Conservation (phyloP, 1,140 invertebrate species). For the Tetramorium simillimum region DNA sequence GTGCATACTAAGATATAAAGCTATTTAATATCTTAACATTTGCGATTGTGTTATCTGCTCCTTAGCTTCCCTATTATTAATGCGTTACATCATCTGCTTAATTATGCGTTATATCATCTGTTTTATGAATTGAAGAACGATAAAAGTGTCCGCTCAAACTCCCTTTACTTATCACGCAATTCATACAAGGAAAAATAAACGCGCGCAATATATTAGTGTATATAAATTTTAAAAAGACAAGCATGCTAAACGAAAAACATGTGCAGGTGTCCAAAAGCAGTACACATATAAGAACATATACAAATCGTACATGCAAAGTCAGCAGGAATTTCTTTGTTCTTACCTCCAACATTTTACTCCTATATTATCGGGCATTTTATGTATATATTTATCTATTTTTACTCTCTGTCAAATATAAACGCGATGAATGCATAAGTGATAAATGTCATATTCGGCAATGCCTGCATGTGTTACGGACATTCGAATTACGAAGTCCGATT, state of each 20-base stretch:
- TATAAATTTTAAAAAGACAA: conserved; percentile 39
- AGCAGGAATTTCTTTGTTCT: conserved; percentile 43
- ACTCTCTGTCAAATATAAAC: conserved; percentile 28
- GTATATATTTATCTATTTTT: conserved; percentile 40
- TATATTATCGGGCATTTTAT: conserved; percentile 2
- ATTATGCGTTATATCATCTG: conserved; percentile 16
- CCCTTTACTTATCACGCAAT: neutral
- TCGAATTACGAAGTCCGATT: conserved; percentile 11
- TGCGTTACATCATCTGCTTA: neutral
- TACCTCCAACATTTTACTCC: conserved; percentile 58
- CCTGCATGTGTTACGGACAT: conserved; percentile 3
- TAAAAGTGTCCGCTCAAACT: neutral
- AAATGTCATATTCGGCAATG: conserved; percentile 10
- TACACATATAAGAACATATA: conserved; percentile 12
- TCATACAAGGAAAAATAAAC: conserved; percentile 13
- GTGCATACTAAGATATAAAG: conserved; percentile 32
- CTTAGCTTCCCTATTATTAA: conserved; percentile 34
- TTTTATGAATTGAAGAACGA: conserved; percentile 14
- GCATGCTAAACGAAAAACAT: conserved; percentile 49
- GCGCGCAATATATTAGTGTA: neutral
- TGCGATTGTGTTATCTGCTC: conserved; percentile 42
- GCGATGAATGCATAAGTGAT: conserved; percentile 13
- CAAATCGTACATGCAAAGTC: conserved; percentile 62
- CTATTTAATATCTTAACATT: conserved; percentile 16
- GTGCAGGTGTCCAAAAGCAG: conserved; percentile 52